phyloP scores from a whole-genome alignment of 2,113 vertebrate species.

The Larimichthys crocea region DNA sequence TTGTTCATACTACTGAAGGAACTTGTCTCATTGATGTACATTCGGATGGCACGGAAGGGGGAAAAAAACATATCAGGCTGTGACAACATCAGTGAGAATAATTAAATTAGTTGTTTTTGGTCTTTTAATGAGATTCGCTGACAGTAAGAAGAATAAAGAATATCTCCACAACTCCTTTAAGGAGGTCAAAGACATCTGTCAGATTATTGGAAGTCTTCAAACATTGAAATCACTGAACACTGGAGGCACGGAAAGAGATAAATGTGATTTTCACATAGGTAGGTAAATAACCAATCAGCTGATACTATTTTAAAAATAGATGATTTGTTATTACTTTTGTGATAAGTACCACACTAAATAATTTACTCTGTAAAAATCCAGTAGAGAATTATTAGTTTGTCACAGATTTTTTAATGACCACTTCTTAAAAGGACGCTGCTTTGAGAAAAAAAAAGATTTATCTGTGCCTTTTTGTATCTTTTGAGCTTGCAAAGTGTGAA shows the following conservation, averaged over 20 bases:
- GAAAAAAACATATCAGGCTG: neutral
- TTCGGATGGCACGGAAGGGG: neutral
- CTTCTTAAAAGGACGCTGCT: neutral
- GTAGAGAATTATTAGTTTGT: neutral
- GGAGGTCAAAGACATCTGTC: neutral
- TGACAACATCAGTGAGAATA: neutral
- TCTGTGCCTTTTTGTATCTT: neutral
- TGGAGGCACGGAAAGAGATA: no score
- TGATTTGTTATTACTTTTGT: neutral
- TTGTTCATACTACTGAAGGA: neutral
- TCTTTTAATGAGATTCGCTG: neutral
- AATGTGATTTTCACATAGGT: neutral
- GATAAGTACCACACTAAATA: neutral
- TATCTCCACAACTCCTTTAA: neutral
- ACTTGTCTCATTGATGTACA: no score
- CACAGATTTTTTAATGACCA: neutral
- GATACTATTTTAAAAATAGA: neutral
- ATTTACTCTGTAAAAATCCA: neutral
- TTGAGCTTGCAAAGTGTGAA: conserved; percentile 10
- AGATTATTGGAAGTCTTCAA: neutral
- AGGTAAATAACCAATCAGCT: no score
- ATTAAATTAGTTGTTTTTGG: neutral
- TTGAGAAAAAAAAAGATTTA: conserved; percentile 5
- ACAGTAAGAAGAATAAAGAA: neutral
- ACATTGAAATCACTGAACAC: neutral